Conservation (phyloP, 1,140 invertebrate species). For the Temnothorax longispinosus region DNA sequence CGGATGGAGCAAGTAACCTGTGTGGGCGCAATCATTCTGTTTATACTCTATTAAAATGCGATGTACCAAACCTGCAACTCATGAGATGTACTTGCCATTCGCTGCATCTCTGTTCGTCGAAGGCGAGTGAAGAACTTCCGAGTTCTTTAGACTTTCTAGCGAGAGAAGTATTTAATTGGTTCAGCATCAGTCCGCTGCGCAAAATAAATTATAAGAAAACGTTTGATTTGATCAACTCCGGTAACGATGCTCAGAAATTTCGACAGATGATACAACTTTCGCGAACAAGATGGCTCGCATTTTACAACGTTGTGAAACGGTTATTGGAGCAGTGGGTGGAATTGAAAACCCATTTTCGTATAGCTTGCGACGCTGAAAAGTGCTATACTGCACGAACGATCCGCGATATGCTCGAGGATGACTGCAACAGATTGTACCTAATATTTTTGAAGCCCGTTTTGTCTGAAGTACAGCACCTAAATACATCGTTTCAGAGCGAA, state of each 20-base stretch:
- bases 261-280: not conserved
- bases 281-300: not conserved
- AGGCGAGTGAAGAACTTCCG: not conserved
- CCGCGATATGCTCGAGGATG: not conserved
- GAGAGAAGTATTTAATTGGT: constrained; percentile 5
- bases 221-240: not conserved
- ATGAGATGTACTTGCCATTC: not conserved
- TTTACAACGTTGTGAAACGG: not conserved
- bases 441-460: not conserved
- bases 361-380: not conserved
- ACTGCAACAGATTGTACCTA: not conserved
- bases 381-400: not conserved
- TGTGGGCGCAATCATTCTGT: not conserved
- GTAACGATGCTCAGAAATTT: not conserved
- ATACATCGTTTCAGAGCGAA: not conserved
- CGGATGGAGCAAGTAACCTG: not conserved
- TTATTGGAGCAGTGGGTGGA: not conserved
- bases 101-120: not conserved
- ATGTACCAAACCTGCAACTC: not conserved
- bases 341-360: not conserved
- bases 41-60: not conserved
- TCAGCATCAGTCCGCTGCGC: not conserved
- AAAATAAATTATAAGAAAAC: constrained; percentile 7
- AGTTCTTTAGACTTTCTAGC: not conserved
- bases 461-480: not conserved